These are phyloP conservation scores for Nematostella vectensis DNA, from an alignment of 92 coral and sea anemone species.

Conservation along the genomic window DNA sequence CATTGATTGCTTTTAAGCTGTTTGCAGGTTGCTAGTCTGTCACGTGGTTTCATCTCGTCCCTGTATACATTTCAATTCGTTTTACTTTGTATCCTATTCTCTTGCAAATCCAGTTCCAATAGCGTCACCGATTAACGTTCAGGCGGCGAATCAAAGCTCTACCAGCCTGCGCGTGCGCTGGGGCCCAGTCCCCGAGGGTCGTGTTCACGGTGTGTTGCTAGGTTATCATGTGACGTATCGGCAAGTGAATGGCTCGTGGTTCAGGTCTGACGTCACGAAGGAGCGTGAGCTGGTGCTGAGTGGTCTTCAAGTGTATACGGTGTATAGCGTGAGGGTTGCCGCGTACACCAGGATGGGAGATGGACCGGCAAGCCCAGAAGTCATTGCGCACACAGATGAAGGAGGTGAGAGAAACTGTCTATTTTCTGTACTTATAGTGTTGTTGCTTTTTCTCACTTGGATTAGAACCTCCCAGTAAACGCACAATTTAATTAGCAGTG, in stretches of 20 bases:
- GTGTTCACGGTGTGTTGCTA: not conserved
- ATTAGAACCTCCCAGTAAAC: no score
- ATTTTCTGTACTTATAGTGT: no score
- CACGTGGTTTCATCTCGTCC: no score
- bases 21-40: no score
- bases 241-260: not conserved
- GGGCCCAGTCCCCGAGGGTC: not conserved
- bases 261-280: not conserved
- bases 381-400: not conserved
- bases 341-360: conserved; percentile 14
- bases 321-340: not conserved
- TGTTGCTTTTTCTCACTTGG: no score
- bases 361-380: conserved; percentile 5
- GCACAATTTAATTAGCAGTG: no score
- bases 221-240: conserved; percentile 8
- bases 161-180: not conserved
- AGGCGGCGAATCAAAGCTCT: conserved; percentile 3
- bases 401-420: not conserved
- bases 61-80: no score
- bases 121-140: not conserved
- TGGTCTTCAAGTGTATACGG: not conserved
- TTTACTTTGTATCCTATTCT: no score
- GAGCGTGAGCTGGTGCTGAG: conserved; percentile 2
- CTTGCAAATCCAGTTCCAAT: not conserved
- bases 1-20: no score